A percentile compares a stretch with the other conserved stretches of the same genome.
Conservation (phyloP, 2,113 vertebrate species). For the Zosterops pallidus region DNA sequence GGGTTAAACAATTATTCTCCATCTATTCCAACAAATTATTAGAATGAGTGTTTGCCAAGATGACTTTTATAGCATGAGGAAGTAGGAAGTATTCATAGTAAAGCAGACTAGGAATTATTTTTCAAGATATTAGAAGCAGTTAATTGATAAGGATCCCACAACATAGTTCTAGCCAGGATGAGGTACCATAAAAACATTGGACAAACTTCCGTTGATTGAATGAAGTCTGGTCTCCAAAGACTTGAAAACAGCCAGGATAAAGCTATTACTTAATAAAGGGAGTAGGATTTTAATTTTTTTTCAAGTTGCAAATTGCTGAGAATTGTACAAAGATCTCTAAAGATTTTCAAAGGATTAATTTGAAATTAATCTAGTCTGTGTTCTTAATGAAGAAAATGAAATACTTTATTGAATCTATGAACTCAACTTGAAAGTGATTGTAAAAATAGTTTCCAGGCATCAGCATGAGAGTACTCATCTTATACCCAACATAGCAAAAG, state of each 20-base stretch:
- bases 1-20: conserved; percentile 9
- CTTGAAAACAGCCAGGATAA: not conserved
- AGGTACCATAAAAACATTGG: not conserved
- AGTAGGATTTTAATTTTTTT: accelerated
- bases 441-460: not conserved
- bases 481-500: not conserved
- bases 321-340: not conserved
- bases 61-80: not conserved
- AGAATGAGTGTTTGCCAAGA: conserved; percentile 31
- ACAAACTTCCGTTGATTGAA: not conserved
- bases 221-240: not conserved
- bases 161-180: not conserved
- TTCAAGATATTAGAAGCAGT: not conserved
- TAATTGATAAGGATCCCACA: not conserved
- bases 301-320: not conserved
- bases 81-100: not conserved
- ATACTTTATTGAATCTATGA: not conserved
- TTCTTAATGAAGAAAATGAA: not conserved
- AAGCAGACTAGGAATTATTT: not conserved
- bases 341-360: not conserved
- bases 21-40: not conserved
- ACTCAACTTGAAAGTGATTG: not conserved
- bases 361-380: not conserved
- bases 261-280: not conserved
- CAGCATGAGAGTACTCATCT: not conserved